Evolutionary conservation across 1,140 invertebrate species (phyloP), one percentile per base, ranked within the genome.

Genomic region (Homarus americanus): DNA sequence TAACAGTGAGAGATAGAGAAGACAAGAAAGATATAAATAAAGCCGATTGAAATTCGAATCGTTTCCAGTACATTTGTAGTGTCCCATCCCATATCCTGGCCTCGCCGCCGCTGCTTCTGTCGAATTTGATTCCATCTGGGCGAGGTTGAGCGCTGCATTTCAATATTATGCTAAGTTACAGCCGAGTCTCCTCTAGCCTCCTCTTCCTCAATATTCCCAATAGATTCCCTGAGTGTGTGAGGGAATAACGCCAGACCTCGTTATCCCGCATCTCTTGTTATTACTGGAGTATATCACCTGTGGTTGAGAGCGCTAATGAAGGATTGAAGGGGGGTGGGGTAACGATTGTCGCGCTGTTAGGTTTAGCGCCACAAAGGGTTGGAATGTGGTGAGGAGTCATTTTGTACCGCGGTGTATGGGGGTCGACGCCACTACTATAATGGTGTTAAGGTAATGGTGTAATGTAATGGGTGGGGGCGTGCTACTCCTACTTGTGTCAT

Each of bases 41-140:
- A 84, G 40, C 32, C 82, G 34, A 84, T 84, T 84, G 82, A 84
- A 73, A 84, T 84, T 84, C 82, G 82, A 41, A 84, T 84, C 63
- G 82, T 72, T 84, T 84, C 82, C 82, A 72, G 82, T 84, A 72
- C 82, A 84, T 84, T 84, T 84, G 66, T 32, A 84, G 63, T 73
- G 44, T 34, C 86, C 38, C 58, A 32, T 69, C 49, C 79, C 36
- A 28, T 63, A 44, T 75, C 79, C 80, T 20, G 34, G 76, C 78
- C 66, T 12, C 38, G 53, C 38, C 38, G 28, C 41, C 28, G 72
- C 40, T 58, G 44, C 83, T 44, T 75, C 69, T 73, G 66, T 38
- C 85, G 85, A 87, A 87, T 87, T 87, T 87, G 85, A 87, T 87
- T 87, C 85, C 85, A 87, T 87, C 73, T 87, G 85, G 24, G 85